Evolutionary conservation across 2,888 invertebrate genomes (phyloP).

Genomic region (Dioctria linearis): DNA sequence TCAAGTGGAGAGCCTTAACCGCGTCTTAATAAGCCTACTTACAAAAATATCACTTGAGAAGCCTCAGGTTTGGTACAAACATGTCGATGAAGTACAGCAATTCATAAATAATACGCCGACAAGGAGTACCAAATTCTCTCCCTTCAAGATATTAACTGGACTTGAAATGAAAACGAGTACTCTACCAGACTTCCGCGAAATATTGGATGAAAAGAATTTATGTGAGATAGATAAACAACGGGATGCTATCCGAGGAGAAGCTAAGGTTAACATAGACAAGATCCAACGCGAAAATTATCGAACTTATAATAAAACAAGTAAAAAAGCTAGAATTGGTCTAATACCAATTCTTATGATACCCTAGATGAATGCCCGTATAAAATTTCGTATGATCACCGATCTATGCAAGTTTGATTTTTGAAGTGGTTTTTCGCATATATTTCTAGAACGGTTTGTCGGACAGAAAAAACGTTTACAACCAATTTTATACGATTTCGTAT

Average conservation of each 20-base stretch:
- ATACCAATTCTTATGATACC: too few species aligned
- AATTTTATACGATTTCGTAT: too few species aligned
- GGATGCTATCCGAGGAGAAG: not conserved
- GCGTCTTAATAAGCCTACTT: constrained; percentile 63
- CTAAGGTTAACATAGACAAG: not conserved
- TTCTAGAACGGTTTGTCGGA: too few species aligned
- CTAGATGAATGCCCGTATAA: too few species aligned
- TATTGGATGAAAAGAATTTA: too few species aligned
- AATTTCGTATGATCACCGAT: too few species aligned
- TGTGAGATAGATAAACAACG: constrained; percentile 19
- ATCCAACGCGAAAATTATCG: constrained; percentile 24
- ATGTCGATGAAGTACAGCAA: constrained; percentile 57
- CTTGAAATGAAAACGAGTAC: constrained; percentile 8
- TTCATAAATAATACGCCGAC: too few species aligned
- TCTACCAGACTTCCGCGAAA: not conserved
- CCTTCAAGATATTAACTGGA: constrained; percentile 54
- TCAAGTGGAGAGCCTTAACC: constrained; percentile 65
- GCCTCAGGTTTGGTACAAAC: constrained; percentile 63
- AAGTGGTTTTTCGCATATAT: too few species aligned
- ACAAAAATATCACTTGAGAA: constrained; percentile 65
- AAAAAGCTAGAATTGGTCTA: too few species aligned
- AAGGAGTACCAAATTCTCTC: too few species aligned
- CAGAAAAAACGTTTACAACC: too few species aligned
- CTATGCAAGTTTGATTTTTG: too few species aligned
- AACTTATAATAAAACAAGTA: not conserved